Evolutionary conservation across 2,888 invertebrate species (phyloP), one percentile per base, ranked within the genome.

Genomic region (Galerucella calmariensis): DNA sequence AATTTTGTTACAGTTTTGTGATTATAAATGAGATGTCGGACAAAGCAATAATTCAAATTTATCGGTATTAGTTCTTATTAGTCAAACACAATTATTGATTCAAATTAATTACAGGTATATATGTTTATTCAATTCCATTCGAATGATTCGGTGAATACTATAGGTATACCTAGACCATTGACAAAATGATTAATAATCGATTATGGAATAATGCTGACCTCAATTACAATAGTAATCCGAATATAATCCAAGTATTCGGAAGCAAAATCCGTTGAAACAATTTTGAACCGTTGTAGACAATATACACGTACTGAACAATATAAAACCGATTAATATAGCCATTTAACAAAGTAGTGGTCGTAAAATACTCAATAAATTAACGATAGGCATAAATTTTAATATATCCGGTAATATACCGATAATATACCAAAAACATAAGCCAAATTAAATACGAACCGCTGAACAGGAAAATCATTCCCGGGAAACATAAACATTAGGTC

Each of bases 361-460:
- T 70, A 63, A 59, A 67, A 58, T 27, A 27, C 51, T 65, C 75
- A 70, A 78, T 81, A 79, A 80, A 80, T 80, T 79, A 78, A 70
- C 72, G 71, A 77, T 71, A 71, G 70, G 71, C 77, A 80, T 79
- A 79, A 78, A 81, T 81, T 80, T 80, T 78, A 79, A 79, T 79
- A 74, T 75, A 59, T 61, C 69, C 73, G 71, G 73, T 78, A 78
- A 80, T 77, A 79, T 76, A 79, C 69, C 77, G 75, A 80, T 80
- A 80, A 80, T 80, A 79, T 78, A 80, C 77, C 78, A 68, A 77
- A 72, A 77, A 66, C 71, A 76, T 79, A 80, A 80, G 77, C 78
- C 77, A 69, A 77, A 76, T 78, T 79, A 76, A 78, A 70, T 73
- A 67, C 65, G 75, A 58, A 72, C 71, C 66, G 48, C 35, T 75